Percentiles rank a stretch among this genome's conserved stretches.
Evolutionary conservation across 2,888 invertebrate genomes (phyloP).

Genomic region (Hydraecia micacea): DNA sequence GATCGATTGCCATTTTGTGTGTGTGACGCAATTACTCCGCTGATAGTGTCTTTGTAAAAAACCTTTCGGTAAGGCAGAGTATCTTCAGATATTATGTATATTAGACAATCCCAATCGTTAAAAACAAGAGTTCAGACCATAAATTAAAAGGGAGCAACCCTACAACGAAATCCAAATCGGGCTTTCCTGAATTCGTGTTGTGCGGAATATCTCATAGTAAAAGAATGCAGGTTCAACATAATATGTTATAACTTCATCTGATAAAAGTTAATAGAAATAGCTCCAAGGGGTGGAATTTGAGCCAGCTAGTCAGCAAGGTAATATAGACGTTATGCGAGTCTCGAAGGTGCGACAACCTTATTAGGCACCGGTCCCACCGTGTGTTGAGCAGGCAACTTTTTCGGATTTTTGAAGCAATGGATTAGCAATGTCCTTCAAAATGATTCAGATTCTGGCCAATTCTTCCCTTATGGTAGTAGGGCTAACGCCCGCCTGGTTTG

Average conservation of each 20-base stretch:
- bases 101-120: background rate
- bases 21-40: background rate
- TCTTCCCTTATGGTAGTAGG: too few species aligned
- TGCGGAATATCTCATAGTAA: conserved; percentile 4
- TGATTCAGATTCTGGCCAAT: background rate
- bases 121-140: background rate
- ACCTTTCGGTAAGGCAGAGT: too few species aligned
- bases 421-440: background rate
- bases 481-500: too few species aligned
- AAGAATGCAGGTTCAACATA: conserved; percentile 15
- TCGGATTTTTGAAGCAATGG: background rate
- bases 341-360: conserved; percentile 30
- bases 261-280: conserved; percentile 28
- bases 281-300: conserved; percentile 8
- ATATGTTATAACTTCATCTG: conserved; percentile 11
- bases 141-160: background rate
- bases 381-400: background rate
- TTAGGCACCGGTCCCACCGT: background rate
- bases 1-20: background rate
- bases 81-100: background rate
- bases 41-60: background rate
- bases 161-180: background rate
- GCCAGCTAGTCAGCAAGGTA: background rate
- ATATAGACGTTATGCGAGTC: background rate
- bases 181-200: too few species aligned